phyloP scores from a whole-genome alignment of 2,888 invertebrate genomes.

The Torymus texanus region DNA sequence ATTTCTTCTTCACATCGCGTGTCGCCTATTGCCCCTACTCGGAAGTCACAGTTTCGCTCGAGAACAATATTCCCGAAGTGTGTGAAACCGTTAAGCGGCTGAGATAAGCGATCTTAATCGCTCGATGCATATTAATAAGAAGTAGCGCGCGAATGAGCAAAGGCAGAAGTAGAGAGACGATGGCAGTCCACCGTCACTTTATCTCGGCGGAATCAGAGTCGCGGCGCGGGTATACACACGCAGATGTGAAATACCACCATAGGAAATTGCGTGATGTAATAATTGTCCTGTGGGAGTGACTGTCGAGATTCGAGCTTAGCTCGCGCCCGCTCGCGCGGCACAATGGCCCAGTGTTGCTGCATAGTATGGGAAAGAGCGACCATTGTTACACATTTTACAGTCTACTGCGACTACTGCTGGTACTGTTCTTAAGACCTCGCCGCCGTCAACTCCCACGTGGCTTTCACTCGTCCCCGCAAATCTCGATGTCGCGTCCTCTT shows the following conservation, averaged over 20 bases:
- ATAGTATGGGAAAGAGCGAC: constrained; percentile 59
- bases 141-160: constrained; percentile 21
- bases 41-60: constrained; percentile 29
- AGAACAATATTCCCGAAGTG: constrained; percentile 46
- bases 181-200: constrained; percentile 23
- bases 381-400: constrained; percentile 75
- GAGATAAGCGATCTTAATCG: constrained; percentile 54
- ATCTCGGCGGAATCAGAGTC: constrained; percentile 53
- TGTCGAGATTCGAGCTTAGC: constrained; percentile 47
- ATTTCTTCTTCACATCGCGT: constrained; percentile 13
- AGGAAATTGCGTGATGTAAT: constrained; percentile 75
- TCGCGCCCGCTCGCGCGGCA: constrained; percentile 21
- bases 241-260: constrained; percentile 64
- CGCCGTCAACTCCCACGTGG: constrained; percentile 71
- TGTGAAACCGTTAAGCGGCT: constrained; percentile 44
- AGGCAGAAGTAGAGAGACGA: not conserved
- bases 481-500: constrained; percentile 48
- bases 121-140: constrained; percentile 53
- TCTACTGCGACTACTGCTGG: constrained; percentile 70
- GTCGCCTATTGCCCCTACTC: not conserved
- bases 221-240: not conserved
- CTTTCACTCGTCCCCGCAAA: constrained; percentile 74
- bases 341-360: constrained; percentile 65
- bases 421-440: constrained; percentile 64
- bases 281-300: constrained; percentile 74